Conservation (phyloP, 2,888 invertebrate species). For the Athalia rosae region DNA sequence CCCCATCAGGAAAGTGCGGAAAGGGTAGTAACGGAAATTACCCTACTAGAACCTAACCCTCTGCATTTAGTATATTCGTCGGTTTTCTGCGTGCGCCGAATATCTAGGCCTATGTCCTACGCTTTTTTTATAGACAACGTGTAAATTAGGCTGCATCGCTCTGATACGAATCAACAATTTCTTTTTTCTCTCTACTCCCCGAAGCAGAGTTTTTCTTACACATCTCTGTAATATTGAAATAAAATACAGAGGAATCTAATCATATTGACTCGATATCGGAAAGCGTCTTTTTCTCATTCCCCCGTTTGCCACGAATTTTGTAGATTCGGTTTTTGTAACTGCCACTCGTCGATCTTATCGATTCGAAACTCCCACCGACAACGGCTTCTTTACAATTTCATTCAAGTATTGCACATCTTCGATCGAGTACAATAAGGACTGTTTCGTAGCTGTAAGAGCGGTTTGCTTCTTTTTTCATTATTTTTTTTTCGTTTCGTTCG, state of each 20-base stretch:
- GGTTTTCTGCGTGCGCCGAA: constrained; percentile 27
- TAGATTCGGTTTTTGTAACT: no score
- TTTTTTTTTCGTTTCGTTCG: no score
- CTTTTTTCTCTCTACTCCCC: no score
- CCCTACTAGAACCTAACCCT: constrained; percentile 36
- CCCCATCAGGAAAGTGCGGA: constrained; percentile 26
- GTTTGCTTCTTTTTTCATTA: no score
- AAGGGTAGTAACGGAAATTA: constrained; percentile 40
- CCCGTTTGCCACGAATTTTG: not conserved
- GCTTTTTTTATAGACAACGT: constrained; percentile 25
- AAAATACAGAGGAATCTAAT: not conserved
- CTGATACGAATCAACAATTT: no score
- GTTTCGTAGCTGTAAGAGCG: not conserved
- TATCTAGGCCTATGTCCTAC: constrained; percentile 9
- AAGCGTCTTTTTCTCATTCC: not conserved
- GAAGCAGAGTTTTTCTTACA: no score
- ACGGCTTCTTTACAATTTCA: not conserved
- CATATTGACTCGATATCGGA: not conserved
- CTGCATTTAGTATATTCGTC: constrained; percentile 19
- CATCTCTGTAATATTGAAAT: no score
- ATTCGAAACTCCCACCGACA: no score
- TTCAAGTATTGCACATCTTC: not conserved
- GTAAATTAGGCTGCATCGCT: constrained; percentile 21
- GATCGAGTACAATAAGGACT: not conserved
- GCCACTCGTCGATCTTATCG: no score